phyloP scores from a whole-genome alignment of 1,140 invertebrate species.

The Archegozetes longisetosus region DNA sequence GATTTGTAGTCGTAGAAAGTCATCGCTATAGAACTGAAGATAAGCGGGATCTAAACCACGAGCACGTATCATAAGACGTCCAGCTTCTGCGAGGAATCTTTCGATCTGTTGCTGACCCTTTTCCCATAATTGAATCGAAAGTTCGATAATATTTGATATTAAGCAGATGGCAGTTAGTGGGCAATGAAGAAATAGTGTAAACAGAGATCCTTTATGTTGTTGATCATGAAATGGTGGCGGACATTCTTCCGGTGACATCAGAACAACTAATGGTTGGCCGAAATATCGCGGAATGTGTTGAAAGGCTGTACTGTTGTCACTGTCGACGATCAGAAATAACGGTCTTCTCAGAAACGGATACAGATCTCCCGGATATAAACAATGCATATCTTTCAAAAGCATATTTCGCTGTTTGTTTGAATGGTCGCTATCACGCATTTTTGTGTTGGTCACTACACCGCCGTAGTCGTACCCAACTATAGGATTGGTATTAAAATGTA shows the following conservation, averaged over 20 bases:
- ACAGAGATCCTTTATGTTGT: conserved; percentile 76
- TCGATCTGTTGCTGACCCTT: conserved; percentile 72
- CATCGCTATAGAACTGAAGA: conserved; percentile 78
- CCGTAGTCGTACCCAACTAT: conserved; percentile 76
- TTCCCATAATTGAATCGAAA: conserved; percentile 75
- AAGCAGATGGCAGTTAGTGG: conserved; percentile 83
- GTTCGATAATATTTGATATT: conserved; percentile 69
- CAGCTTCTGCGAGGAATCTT: conserved; percentile 74
- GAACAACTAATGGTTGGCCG: conserved; percentile 79
- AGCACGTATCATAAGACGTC: conserved; percentile 57
- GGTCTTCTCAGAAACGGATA: conserved; percentile 81
- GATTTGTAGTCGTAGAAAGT: conserved; percentile 71
- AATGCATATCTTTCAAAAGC: conserved; percentile 20
- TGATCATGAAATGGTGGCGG: conserved; percentile 70
- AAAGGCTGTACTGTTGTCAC: conserved; percentile 86
- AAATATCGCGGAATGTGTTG: conserved; percentile 80
- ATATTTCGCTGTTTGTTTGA: neutral
- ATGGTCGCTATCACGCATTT: conserved; percentile 1
- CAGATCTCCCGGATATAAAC: conserved; percentile 77
- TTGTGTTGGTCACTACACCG: conserved; percentile 60
- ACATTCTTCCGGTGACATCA: conserved; percentile 82
- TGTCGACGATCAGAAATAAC: conserved; percentile 82
- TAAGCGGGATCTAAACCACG: conserved; percentile 62
- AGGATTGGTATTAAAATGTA: conserved; percentile 9
- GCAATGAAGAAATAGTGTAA: conserved; percentile 86